Evolutionary conservation across 2,888 invertebrate genomes (phyloP), one percentile per base, ranked within the genome.

Genomic region (Calameuta pallipes): DNA sequence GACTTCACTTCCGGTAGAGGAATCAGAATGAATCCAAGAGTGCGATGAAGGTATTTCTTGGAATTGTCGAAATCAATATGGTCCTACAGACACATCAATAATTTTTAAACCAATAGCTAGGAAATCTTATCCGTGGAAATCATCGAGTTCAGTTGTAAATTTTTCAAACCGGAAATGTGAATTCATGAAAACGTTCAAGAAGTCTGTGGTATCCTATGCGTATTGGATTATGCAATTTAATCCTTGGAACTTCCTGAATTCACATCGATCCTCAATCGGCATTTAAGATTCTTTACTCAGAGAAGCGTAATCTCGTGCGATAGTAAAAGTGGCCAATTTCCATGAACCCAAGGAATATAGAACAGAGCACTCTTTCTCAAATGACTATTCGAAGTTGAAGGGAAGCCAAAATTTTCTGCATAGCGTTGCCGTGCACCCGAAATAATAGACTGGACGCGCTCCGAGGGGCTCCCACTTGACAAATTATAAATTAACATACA

Each of bases 381-480:
- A 73, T 75, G 80, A 83, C 82, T 79, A 79, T 80, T 83, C 74
- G 83, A 85, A 85, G 85, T 85, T 83, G 85, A 87, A 87, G 82
- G 78, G 82, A 87, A 88, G 87, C 87, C 85, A 85, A 85, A 87
- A 87, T 85, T 84, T 85, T 89, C 88, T 89, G 90, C 89, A 83
- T 80, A 76, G 79, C 80, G 78, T 77, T 87, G 87, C 88, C 87
- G 85, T 84, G 78, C 83, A 78, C 85, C 86, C 85, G 85, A 84
- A 83, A 84, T 83, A 82, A 86, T 82, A 88, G 90, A 91, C 91
- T 90, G 90, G 90, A 91, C 90, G 88, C 87, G 91, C 91, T 91
- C 89, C 89, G 91, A 91, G 89, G 86, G 88, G 83, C 88, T 88
- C 89, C 88, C 85, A 84, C 81, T 82, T 81, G 79, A 76, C 76